Percentiles rank a stretch among this genome's conserved stretches.
Conservation (phyloP, 2,113 vertebrate species). For the Onychostruthus taczanowskii region DNA sequence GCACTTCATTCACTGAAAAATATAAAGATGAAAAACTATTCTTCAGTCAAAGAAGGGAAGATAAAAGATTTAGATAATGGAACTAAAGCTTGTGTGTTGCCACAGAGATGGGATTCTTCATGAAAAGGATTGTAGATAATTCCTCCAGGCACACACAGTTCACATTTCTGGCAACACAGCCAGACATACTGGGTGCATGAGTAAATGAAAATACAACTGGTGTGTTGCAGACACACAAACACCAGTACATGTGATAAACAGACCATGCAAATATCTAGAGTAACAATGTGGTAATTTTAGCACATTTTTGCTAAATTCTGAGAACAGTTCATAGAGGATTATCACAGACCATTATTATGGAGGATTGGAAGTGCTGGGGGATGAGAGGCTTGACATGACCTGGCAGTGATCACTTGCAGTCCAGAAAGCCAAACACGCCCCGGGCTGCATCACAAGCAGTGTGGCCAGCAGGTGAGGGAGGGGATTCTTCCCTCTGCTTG, state of each 20-base stretch:
- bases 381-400: not conserved
- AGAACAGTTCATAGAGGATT: not conserved
- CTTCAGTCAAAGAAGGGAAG: slow-evolving; percentile 41
- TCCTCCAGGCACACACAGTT: not conserved
- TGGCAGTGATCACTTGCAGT: not conserved
- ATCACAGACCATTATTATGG: not conserved
- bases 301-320: not conserved
- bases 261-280: not conserved
- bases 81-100: slow-evolving; percentile 11
- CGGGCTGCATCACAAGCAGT: not conserved
- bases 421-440: not conserved
- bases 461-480: not conserved
- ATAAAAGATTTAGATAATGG: slow-evolving; percentile 53
- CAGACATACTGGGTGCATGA: not conserved
- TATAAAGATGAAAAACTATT: slow-evolving; percentile 24
- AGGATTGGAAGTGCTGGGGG: not conserved
- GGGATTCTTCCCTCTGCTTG: not conserved
- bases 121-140: slow-evolving; percentile 24
- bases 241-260: not conserved
- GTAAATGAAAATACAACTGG: not conserved
- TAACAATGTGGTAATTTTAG: not conserved
- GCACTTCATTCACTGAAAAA: slow-evolving; percentile 36
- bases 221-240: not conserved
- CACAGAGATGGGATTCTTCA: not conserved
- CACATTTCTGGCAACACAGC: not conserved